These are phyloP conservation scores for Andrena cerasifolii DNA, from an alignment of 1,140 invertebrate species.

Conservation along the genomic window DNA sequence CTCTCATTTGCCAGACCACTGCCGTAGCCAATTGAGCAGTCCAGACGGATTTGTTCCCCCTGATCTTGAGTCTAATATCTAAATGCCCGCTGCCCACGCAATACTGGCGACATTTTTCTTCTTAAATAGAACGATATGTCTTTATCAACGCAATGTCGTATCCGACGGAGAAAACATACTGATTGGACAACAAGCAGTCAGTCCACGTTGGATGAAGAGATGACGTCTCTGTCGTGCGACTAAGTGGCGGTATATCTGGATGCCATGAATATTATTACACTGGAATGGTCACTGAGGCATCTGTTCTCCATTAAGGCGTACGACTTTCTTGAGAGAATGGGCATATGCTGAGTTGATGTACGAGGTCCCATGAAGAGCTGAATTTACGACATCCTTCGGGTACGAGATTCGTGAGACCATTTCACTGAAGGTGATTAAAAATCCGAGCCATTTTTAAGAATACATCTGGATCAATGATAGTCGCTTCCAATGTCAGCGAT, in stretches of 20 bases:
- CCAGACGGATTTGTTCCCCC: slow-evolving; percentile 6
- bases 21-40: slow-evolving; percentile 15
- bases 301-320: slow-evolving; percentile 13
- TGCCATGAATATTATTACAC: slow-evolving; percentile 14
- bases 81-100: slow-evolving; percentile 4
- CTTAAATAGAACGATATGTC: not conserved
- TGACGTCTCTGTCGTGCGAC: not conserved
- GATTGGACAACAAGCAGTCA: not conserved
- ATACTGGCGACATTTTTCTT: slow-evolving; percentile 1
- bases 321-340: not conserved
- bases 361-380: not conserved
- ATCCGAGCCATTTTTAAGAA: too few species aligned
- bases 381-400: not conserved
- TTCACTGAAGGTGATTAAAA: too few species aligned
- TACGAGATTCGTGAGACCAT: too few species aligned
- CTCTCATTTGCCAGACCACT: slow-evolving; percentile 2
- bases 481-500: too few species aligned
- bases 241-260: not conserved
- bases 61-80: slow-evolving; percentile 2
- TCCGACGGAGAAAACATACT: not conserved
- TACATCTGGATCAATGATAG: too few species aligned
- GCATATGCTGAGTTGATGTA: not conserved
- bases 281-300: slow-evolving; percentile 4
- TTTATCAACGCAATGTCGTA: slow-evolving; percentile 4
- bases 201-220: too few species aligned